Conservation (phyloP, 2,113 vertebrate species). For the Ursus arctos region DNA sequence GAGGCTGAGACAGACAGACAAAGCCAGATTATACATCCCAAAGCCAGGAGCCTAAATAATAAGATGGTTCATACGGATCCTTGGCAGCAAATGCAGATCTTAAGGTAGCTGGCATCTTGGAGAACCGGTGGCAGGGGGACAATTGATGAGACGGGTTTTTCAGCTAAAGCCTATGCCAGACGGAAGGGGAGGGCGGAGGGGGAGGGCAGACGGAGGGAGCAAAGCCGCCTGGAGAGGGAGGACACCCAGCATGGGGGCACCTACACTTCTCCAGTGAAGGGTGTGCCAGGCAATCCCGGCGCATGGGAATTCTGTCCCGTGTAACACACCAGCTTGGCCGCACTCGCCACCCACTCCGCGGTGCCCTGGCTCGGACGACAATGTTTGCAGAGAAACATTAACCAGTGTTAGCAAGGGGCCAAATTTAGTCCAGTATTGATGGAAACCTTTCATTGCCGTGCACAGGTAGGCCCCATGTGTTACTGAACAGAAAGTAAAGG, state of each 20-base stretch:
- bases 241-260: not conserved
- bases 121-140: not conserved
- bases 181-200: not conserved
- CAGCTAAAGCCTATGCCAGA: not conserved
- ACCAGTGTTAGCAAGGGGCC: not conserved
- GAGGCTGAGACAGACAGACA: not conserved
- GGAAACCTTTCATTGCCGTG: not conserved
- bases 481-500: not conserved
- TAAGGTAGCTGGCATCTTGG: not conserved
- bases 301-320: not conserved
- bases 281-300: not conserved
- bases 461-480: not conserved
- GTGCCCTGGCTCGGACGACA: no score
- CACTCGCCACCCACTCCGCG: rapidly evolving
- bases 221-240: not conserved
- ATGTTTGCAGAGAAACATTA: not conserved
- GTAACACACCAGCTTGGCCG: no score
- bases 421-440: not conserved
- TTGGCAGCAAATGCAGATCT: not conserved
- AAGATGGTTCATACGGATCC: not conserved
- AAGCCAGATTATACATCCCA: not conserved
- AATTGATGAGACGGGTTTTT: not conserved
- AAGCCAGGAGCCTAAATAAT: not conserved
- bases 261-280: not conserved
- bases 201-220: not conserved